Base-by-base conservation (phyloP, 2,888 invertebrate species). In the Ophion ellenae region DNA sequence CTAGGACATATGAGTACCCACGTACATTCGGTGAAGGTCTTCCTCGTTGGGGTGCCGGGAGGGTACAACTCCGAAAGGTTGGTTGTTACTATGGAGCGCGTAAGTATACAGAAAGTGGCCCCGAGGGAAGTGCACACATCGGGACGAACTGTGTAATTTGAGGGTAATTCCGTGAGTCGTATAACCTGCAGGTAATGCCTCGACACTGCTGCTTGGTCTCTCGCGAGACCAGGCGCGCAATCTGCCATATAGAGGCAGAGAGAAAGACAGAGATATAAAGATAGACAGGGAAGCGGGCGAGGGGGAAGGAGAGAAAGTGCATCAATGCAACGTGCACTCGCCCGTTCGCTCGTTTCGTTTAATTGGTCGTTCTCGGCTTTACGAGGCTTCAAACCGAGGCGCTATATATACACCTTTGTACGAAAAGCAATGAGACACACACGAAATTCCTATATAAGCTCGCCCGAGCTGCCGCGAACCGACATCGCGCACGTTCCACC, bases 351-450 rank as follows among this genome's bases (percentile, higher is more conserved):
- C 92, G 92, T 91, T 91, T 90, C 91, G 89, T 92, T 92, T 92
- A 92, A 92, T 92, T 92, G 92, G 91, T 92, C 93, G 92, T 92
- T 92, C 89, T 90, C 87, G 88, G 90, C 89, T 92, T 92, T 92
- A 92, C 92, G 92, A 92, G 92, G 89, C 89, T 90, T 91, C 90
- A 90, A 85, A 90, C 88, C 89, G 90, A 90, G 90, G 89, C 79
- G 83, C 83, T 79, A 85, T 83, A 85, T 83, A 61, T 74, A 75
- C 84, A 69, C 61, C 69, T 69, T 81, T 73, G 36, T 71, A 66
- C 81, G 47, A 32, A 76, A 74, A 66, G 32, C 74, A 63, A 81
- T 66, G 67, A 74, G 53, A 70, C 69, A 69, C 53, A 63, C 53
- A 71, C 32, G 74, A 61, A 63, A 80, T 84, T 75, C 79, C 53